A percentile compares a stretch with the other conserved stretches of the same genome.
Conservation (phyloP, 2,113 vertebrate genomes). For the Willisornis vidua region DNA sequence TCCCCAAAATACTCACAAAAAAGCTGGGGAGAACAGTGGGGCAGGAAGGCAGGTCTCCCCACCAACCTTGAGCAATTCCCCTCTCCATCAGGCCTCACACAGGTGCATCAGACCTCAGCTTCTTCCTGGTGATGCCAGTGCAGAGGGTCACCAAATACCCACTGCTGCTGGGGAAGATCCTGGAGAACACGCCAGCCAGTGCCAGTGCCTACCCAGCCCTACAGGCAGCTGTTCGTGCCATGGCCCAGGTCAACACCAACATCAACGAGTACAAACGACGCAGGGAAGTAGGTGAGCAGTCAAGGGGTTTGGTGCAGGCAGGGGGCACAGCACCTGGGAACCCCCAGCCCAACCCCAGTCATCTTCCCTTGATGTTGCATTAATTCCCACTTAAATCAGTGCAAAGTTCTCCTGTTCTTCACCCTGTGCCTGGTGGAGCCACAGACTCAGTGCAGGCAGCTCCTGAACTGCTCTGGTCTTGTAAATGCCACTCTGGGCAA, state of each 20-base stretch:
- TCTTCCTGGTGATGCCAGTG: constrained; percentile 93
- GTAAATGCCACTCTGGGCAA: neutral
- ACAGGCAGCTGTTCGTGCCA: constrained; percentile 75
- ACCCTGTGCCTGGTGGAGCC: neutral
- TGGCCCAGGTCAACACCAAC: constrained; percentile 85
- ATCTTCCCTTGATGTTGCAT: neutral
- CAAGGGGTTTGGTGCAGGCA: fast-evolving
- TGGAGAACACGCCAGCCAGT: constrained; percentile 81
- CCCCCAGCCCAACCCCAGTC: neutral
- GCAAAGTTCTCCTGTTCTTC: neutral
- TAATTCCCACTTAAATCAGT: neutral
- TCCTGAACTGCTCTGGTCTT: neutral
- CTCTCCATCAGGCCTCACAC: constrained; percentile 82
- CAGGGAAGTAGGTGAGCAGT: constrained; percentile 91
- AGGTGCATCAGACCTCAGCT: constrained; percentile 85
- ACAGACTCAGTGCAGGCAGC: neutral
- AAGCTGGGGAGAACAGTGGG: neutral
- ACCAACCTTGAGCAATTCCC: fast-evolving
- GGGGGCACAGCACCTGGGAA: neutral
- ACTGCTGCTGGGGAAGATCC: constrained; percentile 89
- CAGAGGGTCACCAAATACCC: constrained; percentile 95
- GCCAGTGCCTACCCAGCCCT: constrained; percentile 75
- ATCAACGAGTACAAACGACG: constrained; percentile 96
- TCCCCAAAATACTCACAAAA: neutral
- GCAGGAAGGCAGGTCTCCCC: neutral